phyloP scores from a whole-genome alignment of 2,113 vertebrate species.

The Syngnathus floridae region DNA sequence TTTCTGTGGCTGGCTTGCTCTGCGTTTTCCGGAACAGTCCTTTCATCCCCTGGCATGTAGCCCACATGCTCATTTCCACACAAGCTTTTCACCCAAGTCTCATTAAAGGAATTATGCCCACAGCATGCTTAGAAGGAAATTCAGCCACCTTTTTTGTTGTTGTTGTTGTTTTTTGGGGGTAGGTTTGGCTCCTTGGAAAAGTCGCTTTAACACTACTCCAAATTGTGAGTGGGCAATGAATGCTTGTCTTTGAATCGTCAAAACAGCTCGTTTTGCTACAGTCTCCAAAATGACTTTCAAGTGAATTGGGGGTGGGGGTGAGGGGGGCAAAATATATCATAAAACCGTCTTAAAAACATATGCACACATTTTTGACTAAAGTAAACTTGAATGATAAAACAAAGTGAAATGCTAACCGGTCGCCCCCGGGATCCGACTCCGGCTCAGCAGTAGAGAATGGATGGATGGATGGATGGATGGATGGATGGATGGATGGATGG shows the following conservation, averaged over 20 bases:
- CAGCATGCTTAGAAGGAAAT: constrained; percentile 50
- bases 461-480: no score
- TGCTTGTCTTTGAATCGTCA: background rate
- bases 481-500: no score
- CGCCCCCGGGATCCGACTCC: no score
- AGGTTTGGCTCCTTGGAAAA: constrained; percentile 31
- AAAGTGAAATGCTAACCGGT: no score
- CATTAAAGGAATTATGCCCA: constrained; percentile 59
- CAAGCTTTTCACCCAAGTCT: constrained; percentile 41
- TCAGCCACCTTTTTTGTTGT: constrained; percentile 28
- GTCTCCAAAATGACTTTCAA: background rate
- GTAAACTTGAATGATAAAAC: no score
- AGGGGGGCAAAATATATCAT: background rate
- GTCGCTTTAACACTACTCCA: constrained; percentile 1
- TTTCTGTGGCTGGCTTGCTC: constrained; percentile 41
- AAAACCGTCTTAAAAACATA: no score
- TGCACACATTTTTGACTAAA: no score
- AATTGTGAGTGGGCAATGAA: background rate
- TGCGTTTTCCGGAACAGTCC: constrained; percentile 27
- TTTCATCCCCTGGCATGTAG: constrained; percentile 43
- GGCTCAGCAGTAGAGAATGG: no score
- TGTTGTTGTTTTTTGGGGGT: constrained; percentile 4
- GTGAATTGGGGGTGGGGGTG: constrained; percentile 6
- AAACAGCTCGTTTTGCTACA: no score
- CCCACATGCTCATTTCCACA: constrained; percentile 35